phyloP scores from a whole-genome alignment of 2,888 invertebrate genomes.

The Megamerina dolium region DNA sequence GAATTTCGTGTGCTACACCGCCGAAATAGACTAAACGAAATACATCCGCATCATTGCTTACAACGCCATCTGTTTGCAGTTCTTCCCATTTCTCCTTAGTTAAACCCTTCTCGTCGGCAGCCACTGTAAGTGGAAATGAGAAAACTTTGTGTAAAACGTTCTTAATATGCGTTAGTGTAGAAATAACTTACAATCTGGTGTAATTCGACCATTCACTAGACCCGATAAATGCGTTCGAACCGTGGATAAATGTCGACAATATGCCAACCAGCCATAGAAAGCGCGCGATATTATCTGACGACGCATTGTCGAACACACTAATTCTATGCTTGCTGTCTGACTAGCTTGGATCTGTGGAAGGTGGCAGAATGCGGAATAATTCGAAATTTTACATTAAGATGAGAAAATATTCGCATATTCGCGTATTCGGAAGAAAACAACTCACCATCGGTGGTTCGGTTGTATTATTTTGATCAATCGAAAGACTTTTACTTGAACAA shows the following conservation, averaged over 20 bases:
- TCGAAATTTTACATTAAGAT: not conserved
- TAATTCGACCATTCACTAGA: slow-evolving; percentile 70
- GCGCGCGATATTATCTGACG: slow-evolving; percentile 91
- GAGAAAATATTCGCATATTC: not conserved
- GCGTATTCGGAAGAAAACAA: no score
- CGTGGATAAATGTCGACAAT: slow-evolving; percentile 86
- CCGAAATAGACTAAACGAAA: slow-evolving; percentile 81
- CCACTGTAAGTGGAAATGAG: slow-evolving; percentile 49
- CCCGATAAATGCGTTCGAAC: slow-evolving; percentile 89
- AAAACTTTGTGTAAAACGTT: not conserved
- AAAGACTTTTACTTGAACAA: slow-evolving; percentile 54
- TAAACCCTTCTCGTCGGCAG: slow-evolving; percentile 62
- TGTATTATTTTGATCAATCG: slow-evolving; percentile 49
- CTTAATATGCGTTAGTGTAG: not conserved
- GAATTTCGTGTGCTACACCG: slow-evolving; percentile 71
- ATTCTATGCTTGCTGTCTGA: slow-evolving; percentile 59
- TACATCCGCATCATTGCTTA: slow-evolving; percentile 64
- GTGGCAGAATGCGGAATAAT: not conserved
- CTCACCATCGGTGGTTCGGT: slow-evolving; percentile 36
- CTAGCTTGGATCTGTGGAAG: slow-evolving; percentile 30
- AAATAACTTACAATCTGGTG: slow-evolving; percentile 55
- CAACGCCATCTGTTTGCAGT: slow-evolving; percentile 59
- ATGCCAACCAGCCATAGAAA: slow-evolving; percentile 94
- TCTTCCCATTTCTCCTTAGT: slow-evolving; percentile 71
- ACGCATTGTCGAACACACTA: slow-evolving; percentile 91